These are phyloP conservation scores for Drosophila neotestacea DNA, from an alignment of 2,888 invertebrate species.

Conservation along the genomic window DNA sequence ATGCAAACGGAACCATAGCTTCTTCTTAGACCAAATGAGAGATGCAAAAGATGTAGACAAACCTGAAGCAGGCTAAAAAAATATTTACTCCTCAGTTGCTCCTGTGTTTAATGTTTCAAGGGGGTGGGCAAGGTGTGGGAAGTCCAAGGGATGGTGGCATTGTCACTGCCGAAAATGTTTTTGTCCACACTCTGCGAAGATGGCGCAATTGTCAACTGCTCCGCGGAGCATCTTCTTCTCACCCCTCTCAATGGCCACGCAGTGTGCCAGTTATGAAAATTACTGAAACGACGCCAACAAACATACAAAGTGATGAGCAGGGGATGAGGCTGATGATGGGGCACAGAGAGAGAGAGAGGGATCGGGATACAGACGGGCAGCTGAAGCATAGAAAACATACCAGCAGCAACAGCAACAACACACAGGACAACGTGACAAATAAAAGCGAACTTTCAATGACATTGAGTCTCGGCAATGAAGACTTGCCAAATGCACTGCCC, in stretches of 20 bases:
- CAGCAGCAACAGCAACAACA: conserved; percentile 49
- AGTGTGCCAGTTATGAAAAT: conserved; percentile 77
- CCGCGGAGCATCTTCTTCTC: conserved; percentile 31
- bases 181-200: conserved; percentile 62
- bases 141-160: conserved; percentile 21
- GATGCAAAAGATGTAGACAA: conserved; percentile 44
- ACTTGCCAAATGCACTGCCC: conserved; percentile 39
- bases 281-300: conserved; percentile 77
- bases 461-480: conserved; percentile 28
- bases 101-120: conserved; percentile 49
- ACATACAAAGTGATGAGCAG: conserved; percentile 47
- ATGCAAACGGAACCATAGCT: conserved; percentile 63
- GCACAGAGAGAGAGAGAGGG: conserved; percentile 6
- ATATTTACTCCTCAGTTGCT: conserved; percentile 43
- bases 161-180: conserved; percentile 72
- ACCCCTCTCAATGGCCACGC: conserved; percentile 28
- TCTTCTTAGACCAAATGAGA: conserved; percentile 52
- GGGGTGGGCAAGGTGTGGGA: not conserved
- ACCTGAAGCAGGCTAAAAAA: conserved; percentile 65
- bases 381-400: conserved; percentile 43
- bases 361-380: conserved; percentile 6
- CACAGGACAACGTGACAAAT: conserved; percentile 70
- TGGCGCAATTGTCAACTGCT: conserved; percentile 67
- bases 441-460: conserved; percentile 53
- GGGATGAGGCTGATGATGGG: conserved; percentile 1